Evolutionary conservation across 1,140 invertebrate genomes (phyloP), one percentile per base, ranked within the genome.

Genomic region (Catajapyx aquilonaris): DNA sequence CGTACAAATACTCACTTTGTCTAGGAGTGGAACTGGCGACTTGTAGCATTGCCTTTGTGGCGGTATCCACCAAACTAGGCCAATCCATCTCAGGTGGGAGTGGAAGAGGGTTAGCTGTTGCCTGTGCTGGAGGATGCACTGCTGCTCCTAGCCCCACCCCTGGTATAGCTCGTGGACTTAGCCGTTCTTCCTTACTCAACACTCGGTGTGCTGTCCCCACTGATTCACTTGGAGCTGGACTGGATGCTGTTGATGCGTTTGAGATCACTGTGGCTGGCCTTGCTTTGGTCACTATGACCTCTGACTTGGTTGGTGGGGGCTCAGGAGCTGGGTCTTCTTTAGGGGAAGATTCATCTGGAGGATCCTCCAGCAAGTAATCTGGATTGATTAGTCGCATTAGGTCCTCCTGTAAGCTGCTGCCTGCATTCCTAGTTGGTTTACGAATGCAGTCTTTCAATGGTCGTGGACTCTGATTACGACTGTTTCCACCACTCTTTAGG

Each of bases 341-440:
- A 20, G 13, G 23, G 37, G 23, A 39, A 38, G 21, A 38, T 28
- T 35, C 13, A 45, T 33, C n/a, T n/a, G n/a, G n/a, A n/a, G n/a
- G n/a, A n/a, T n/a, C n/a, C 22, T 18, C 11, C 5, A 2, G 22
- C n/a, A 72, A 69, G 41, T 72, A 71, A 50, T 90, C 85, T 0
- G 83, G 81, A 59, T 81, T 81, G 42, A 93, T 90, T 1, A 93
- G 60, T 22, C 78, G 70, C 62, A 88, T 76, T 2, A 93, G 59
- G 49, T 93, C 85, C 52, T 90, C 83, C 59, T 90, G 77, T 3
- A 86, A 57, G 17, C 72, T 80, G 46, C 67, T 75, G 1, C 58
- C 56, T 35, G 54, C 58, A 21, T 66, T 53, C 18, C 54, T 56
- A 5, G 36, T 38, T 35, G 40, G 37, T n/a, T 36, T 34, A 35